Conservation (phyloP, 1,140 invertebrate species). For the Acarapis woodi region DNA sequence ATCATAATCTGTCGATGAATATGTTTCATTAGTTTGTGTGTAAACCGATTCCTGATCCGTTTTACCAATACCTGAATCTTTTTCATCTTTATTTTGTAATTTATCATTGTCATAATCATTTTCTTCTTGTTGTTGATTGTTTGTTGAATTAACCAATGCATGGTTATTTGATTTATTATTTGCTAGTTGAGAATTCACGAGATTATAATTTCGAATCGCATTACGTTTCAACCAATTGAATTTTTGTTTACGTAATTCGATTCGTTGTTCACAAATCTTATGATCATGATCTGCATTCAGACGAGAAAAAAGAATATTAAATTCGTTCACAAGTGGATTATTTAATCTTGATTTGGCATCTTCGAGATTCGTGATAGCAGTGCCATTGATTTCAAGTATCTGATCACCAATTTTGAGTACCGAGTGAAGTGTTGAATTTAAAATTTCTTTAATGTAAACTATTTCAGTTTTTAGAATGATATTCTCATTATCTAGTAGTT, state of each 20-base stretch:
- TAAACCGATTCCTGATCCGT: slow-evolving; percentile 1
- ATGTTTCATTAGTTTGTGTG: slow-evolving; percentile 2
- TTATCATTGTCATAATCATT: neutral
- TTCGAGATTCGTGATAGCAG: slow-evolving; percentile 20
- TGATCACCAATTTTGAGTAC: slow-evolving; percentile 41
- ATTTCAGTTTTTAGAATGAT: no score
- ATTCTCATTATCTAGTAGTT: no score
- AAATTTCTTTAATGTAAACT: no score
- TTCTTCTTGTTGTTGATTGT: neutral
- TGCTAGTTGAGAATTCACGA: no score
- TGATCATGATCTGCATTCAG: slow-evolving; percentile 1
- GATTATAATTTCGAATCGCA: no score
- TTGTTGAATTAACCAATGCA: neutral
- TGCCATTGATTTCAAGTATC: slow-evolving; percentile 28
- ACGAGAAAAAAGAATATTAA: neutral
- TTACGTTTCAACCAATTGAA: no score
- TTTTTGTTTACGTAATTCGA: no score
- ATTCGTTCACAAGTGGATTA: neutral
- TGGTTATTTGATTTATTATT: no score
- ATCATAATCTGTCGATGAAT: slow-evolving; percentile 1
- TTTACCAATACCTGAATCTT: slow-evolving; percentile 3
- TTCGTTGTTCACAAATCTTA: neutral
- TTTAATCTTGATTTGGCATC: slow-evolving; percentile 16
- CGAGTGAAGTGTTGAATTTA: no score
- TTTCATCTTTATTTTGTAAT: neutral